Base-by-base conservation (phyloP, 2,888 invertebrate species). In the Hyles lineata region DNA sequence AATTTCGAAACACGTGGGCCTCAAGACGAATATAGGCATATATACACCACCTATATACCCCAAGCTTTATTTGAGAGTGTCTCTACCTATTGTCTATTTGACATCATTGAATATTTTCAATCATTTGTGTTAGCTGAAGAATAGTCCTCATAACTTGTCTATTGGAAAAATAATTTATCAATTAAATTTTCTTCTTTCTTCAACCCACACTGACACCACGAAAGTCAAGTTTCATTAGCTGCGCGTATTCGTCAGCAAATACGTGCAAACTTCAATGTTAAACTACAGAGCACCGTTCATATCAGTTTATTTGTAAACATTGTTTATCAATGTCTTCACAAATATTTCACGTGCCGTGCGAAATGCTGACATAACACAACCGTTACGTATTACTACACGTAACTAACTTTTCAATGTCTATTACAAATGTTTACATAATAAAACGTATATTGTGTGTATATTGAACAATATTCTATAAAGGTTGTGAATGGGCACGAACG, bases 341-440 rank as follows among this genome's bases (percentile, higher is more conserved):
- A 67, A 67, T 67, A 67, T 67, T 67, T 67, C 43, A 67, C 67
- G 63, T 63, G 63, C 35, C 35, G 23, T 67, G 23, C 67, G 67
- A 67, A 67, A 50, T 67, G 67, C 43, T 67, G 83, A 81, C 82
- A 79, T 79, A 82, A 71, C 50, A 67, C 35, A 82, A 79, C 78
- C 79, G 78, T 82, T 78, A 69, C 32, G 70, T 43, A 80, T 81
- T 72, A 67, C 21, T 50, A 43, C 19, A 67, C 50, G 50, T 67
- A 67, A 67, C 67, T 50, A 67, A 43, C 43, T 43, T 50, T 67
- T 67, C 50, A 67, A 50, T 63, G 63, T 63, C 63, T 21, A 35
- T 63, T 43, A 43, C 35, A 63, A 7, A 21, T 63, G 63, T 63
- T 63, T 63, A 63, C 63, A 43, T 43, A 60, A 60, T 60, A 62